A percentile compares a stretch with the other conserved stretches of the same genome.
phyloP scores from a whole-genome alignment of 2,888 invertebrate species.

The Mythimna vitellina region DNA sequence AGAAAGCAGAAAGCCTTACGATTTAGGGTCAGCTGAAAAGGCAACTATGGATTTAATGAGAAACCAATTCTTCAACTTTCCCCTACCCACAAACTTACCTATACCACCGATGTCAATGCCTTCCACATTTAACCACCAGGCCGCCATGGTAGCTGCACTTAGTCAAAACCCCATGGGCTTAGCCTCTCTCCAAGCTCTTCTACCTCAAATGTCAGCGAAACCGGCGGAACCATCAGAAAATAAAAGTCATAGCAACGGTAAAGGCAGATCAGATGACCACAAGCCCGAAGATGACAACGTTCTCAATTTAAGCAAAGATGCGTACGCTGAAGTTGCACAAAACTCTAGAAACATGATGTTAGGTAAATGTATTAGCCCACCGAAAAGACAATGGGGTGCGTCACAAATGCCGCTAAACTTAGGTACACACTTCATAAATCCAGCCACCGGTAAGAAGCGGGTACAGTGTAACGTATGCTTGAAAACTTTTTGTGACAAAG shows the following conservation, averaged over 20 bases:
- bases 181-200: slow-evolving; percentile 91
- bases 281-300: slow-evolving; percentile 85
- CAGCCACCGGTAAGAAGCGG: slow-evolving; percentile 98
- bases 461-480: slow-evolving; percentile 99
- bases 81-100: slow-evolving; percentile 90
- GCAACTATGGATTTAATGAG: slow-evolving; percentile 92
- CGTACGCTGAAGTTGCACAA: slow-evolving; percentile 79
- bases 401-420: slow-evolving; percentile 94
- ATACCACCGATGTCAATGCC: slow-evolving; percentile 90
- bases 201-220: slow-evolving; percentile 91
- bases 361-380: slow-evolving; percentile 93
- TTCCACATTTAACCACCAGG: slow-evolving; percentile 90
- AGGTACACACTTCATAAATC: slow-evolving; percentile 97
- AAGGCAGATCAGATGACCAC: slow-evolving; percentile 78
- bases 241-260: slow-evolving; percentile 79
- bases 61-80: slow-evolving; percentile 92
- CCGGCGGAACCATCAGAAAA: slow-evolving; percentile 82
- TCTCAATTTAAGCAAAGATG: slow-evolving; percentile 87
- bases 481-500: slow-evolving; percentile 99
- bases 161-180: slow-evolving; percentile 91
- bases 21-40: slow-evolving; percentile 80
- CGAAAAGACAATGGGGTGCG: slow-evolving; percentile 95
- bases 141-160: slow-evolving; percentile 92
- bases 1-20: slow-evolving; percentile 87
- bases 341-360: slow-evolving; percentile 88